These are phyloP conservation scores for Gymnodraco acuticeps DNA, from an alignment of 2,797 vertebrate genomes.

Conservation along the genomic window DNA sequence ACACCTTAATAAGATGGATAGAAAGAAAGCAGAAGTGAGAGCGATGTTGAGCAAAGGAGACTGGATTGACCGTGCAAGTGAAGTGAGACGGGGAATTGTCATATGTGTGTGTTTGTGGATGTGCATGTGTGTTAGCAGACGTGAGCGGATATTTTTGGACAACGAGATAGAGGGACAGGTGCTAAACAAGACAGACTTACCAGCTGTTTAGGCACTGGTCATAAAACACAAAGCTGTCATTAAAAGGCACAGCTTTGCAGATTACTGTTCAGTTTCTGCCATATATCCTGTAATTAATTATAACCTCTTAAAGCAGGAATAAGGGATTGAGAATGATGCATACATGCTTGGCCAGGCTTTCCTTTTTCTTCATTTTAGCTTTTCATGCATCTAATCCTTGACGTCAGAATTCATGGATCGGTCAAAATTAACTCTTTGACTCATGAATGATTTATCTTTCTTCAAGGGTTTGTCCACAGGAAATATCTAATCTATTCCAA, in stretches of 20 bases:
- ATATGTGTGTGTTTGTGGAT: neutral
- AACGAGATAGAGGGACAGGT: constrained; percentile 17
- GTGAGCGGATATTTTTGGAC: constrained; percentile 23
- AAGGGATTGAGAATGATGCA: constrained; percentile 57
- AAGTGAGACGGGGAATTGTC: constrained; percentile 16
- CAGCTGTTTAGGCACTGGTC: constrained; percentile 54
- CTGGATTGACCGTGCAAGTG: constrained; percentile 33
- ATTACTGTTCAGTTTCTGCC: constrained; percentile 73
- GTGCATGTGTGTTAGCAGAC: constrained; percentile 5
- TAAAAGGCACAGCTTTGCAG: constrained; percentile 72
- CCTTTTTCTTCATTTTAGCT: constrained; percentile 53
- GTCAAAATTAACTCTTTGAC: constrained; percentile 68
- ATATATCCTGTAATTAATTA: constrained; percentile 84
- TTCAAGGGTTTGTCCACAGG: constrained; percentile 57
- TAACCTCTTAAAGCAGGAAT: constrained; percentile 55
- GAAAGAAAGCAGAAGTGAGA: constrained; percentile 41
- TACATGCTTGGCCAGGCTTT: constrained; percentile 43
- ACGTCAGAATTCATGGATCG: constrained; percentile 61
- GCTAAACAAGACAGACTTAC: constrained; percentile 55
- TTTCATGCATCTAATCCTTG: constrained; percentile 67
- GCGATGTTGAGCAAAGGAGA: constrained; percentile 37
- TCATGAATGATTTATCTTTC: constrained; percentile 62
- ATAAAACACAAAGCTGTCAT: constrained; percentile 72
- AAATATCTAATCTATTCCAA: constrained; percentile 54
- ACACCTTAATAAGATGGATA: constrained; percentile 80